Evolutionary conservation across 2,113 vertebrate genomes (phyloP).

Genomic region (Nycticorax nycticorax): DNA sequence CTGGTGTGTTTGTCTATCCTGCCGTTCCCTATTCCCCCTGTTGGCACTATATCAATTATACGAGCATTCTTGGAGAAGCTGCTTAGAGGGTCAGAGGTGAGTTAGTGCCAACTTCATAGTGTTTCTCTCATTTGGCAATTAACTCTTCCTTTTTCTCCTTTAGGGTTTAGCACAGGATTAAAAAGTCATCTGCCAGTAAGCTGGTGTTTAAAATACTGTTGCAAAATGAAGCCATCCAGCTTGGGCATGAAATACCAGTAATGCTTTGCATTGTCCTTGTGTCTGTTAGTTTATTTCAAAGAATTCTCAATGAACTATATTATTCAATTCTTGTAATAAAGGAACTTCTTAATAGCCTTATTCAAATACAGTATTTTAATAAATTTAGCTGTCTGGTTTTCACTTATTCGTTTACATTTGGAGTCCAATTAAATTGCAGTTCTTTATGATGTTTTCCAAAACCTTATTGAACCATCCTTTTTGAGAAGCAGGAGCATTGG

Average conservation of each 20-base stretch:
- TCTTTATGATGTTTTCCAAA: background rate
- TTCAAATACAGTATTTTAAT: background rate
- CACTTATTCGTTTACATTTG: background rate
- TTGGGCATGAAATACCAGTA: background rate
- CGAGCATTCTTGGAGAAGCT: background rate
- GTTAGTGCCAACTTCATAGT: background rate
- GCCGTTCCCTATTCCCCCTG: fast-evolving
- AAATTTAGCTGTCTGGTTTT: background rate
- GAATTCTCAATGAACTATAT: background rate
- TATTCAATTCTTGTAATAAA: background rate
- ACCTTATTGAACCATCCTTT: background rate
- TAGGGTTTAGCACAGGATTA: background rate
- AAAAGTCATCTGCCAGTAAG: background rate
- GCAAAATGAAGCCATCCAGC: background rate
- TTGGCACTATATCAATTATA: background rate
- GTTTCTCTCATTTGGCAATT: background rate
- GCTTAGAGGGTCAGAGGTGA: background rate
- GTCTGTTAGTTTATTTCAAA: background rate
- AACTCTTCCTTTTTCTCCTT: background rate
- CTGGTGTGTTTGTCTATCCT: background rate
- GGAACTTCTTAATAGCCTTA: background rate
- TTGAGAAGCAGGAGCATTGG: background rate
- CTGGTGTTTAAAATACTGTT: background rate
- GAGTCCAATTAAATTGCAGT: background rate
- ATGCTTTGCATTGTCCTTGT: background rate